These are phyloP conservation scores for Aspiorhynchus laticeps DNA, from an alignment of 2,113 vertebrate genomes.

Conservation along the genomic window DNA sequence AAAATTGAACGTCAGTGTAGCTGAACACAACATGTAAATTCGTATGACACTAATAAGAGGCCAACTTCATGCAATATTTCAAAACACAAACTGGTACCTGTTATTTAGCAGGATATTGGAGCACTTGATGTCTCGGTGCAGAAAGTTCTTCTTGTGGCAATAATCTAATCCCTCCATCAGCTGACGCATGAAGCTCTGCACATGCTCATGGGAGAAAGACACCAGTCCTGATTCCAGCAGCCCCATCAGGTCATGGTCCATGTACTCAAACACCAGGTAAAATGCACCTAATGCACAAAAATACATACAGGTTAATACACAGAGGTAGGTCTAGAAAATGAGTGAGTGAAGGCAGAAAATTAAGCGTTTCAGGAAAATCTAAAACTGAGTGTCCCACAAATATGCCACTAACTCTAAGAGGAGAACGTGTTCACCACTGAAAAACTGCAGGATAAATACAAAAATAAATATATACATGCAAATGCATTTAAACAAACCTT, in stretches of 20 bases:
- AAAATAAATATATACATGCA: neutral
- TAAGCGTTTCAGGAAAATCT: neutral
- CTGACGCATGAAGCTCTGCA: slow-evolving; percentile 98
- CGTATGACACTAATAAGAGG: neutral
- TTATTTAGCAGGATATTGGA: slow-evolving; percentile 98
- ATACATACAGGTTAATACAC: neutral
- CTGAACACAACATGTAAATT: neutral
- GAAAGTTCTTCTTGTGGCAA: slow-evolving; percentile 98
- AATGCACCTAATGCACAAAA: slow-evolving; percentile 82
- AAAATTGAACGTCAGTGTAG: neutral
- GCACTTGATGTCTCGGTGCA: slow-evolving; percentile 97
- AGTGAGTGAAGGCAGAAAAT: neutral
- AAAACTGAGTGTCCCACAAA: neutral
- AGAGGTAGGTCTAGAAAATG: neutral
- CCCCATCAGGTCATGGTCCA: slow-evolving; percentile 99
- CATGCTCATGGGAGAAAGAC: slow-evolving; percentile 96
- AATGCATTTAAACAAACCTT: slow-evolving; percentile 78
- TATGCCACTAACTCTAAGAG: neutral
- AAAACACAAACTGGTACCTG: slow-evolving; percentile 75
- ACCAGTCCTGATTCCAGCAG: slow-evolving; percentile 96
- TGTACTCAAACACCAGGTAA: slow-evolving; percentile 99
- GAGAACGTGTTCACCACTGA: neutral
- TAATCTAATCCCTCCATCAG: slow-evolving; percentile 99
- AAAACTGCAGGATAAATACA: too few species aligned
- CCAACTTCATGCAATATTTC: neutral